A percentile compares a stretch with the other conserved stretches of the same genome.
Evolutionary conservation across 2,113 vertebrate species (phyloP).

Genomic region (Ia io): DNA sequence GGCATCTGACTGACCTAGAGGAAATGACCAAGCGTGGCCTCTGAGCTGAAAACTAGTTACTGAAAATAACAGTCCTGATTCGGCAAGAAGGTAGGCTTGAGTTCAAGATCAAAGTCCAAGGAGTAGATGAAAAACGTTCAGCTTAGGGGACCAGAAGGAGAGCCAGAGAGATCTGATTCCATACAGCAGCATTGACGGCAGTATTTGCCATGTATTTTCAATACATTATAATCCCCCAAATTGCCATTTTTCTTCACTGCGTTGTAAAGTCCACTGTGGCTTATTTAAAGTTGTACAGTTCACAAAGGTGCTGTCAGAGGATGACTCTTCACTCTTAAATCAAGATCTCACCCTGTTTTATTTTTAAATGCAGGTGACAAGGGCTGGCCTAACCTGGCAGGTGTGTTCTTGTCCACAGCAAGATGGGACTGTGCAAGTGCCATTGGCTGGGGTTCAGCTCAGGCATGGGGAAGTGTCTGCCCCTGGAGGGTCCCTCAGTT

Average conservation of each 20-base stretch:
- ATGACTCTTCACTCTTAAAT: background rate
- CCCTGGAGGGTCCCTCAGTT: background rate
- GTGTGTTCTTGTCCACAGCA: background rate
- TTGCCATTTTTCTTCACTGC: background rate
- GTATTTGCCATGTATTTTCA: background rate
- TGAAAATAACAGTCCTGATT: background rate
- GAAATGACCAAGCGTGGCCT: background rate
- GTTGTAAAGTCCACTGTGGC: background rate
- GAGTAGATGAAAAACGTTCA: background rate
- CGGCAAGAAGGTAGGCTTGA: background rate
- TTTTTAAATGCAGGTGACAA: background rate
- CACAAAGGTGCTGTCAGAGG: background rate
- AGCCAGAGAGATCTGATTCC: background rate
- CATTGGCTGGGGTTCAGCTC: background rate
- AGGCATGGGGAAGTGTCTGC: background rate
- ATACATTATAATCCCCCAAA: background rate
- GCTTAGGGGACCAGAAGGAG: background rate
- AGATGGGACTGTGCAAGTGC: too few relatives aligned
- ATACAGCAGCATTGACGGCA: background rate
- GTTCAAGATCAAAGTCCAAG: background rate
- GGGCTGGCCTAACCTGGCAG: background rate
- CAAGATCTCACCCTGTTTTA: background rate
- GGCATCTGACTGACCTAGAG: background rate
- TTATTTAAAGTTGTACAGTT: background rate
- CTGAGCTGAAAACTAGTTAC: background rate